A percentile compares a stretch with the other conserved stretches of the same genome.
phyloP scores from a whole-genome alignment of 2,113 vertebrate genomes.

The Burhinus oedicnemus region DNA sequence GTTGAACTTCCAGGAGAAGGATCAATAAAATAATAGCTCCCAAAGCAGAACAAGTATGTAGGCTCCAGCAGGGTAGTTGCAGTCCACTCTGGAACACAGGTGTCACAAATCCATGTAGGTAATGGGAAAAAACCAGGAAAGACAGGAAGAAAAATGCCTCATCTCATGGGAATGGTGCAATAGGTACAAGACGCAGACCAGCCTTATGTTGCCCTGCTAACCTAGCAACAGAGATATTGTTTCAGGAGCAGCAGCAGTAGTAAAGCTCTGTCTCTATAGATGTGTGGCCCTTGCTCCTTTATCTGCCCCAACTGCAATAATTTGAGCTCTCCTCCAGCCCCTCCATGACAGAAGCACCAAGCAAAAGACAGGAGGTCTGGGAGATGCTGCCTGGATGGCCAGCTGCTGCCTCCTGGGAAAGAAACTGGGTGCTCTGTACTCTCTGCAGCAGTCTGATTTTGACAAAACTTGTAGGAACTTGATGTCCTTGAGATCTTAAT shows the following conservation, averaged over 20 bases:
- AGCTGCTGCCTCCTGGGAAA: background rate
- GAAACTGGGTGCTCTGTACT: background rate
- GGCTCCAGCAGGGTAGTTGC: background rate
- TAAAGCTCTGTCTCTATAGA: background rate
- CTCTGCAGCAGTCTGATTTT: background rate
- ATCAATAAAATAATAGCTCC: background rate
- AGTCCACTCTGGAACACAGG: background rate
- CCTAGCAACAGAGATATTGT: background rate
- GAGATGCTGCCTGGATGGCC: background rate
- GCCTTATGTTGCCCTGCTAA: background rate
- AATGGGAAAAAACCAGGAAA: background rate
- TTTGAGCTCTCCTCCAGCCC: background rate
- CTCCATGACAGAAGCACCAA: background rate
- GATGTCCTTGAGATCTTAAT: background rate
- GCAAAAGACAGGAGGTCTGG: background rate
- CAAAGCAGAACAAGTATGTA: background rate
- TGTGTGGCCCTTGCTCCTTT: background rate
- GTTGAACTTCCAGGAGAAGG: background rate
- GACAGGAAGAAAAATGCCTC: background rate
- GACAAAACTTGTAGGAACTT: background rate
- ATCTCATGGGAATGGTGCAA: background rate
- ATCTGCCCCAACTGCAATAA: background rate
- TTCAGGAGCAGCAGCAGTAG: background rate
- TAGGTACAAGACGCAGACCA: background rate
- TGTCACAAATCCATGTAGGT: background rate